A percentile compares a stretch with the other conserved stretches of the same genome.
Evolutionary conservation across 37 sponge, comb jelly and placozoan species (phyloP).

Genomic region (Crambe crambe): DNA sequence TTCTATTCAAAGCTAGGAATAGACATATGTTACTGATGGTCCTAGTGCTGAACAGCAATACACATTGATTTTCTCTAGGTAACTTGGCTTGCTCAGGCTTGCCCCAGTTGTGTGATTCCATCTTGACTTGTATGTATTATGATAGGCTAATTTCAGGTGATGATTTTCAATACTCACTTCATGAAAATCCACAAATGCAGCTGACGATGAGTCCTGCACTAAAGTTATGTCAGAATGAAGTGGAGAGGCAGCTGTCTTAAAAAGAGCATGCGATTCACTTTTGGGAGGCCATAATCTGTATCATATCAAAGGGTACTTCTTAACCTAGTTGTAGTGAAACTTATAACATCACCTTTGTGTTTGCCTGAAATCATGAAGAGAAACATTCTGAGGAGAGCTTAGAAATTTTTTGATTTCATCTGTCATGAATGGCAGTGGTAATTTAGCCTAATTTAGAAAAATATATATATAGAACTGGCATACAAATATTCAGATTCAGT

Average conservation of each 20-base stretch:
- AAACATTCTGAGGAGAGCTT: conserved; percentile 48
- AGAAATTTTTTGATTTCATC: conserved; percentile 49
- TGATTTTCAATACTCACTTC: background rate
- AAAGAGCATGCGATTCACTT: conserved; percentile 23
- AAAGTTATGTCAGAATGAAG: conserved; percentile 42
- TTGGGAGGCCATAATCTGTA: conserved; percentile 59
- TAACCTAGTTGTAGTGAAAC: background rate
- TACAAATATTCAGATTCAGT: too few species aligned
- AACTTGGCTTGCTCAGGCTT: too few species aligned
- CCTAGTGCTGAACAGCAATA: too few species aligned
- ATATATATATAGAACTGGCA: too few species aligned
- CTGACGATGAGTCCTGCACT: conserved; percentile 28
- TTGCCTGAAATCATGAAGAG: conserved; percentile 50
- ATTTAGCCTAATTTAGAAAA: too few species aligned
- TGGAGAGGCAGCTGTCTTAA: conserved; percentile 9
- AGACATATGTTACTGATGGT: too few species aligned
- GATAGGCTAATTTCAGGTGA: background rate
- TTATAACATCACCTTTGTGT: conserved; percentile 29
- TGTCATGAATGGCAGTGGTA: conserved; percentile 11
- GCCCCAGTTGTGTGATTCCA: too few species aligned
- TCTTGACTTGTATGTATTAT: too few species aligned
- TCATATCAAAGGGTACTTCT: background rate
- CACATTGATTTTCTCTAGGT: too few species aligned
- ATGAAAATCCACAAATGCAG: background rate
- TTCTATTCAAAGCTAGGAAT: too few species aligned